Evolutionary conservation across 2,888 invertebrate genomes (phyloP), one percentile per base, ranked within the genome.

Genomic region (Sepiola atlantica): DNA sequence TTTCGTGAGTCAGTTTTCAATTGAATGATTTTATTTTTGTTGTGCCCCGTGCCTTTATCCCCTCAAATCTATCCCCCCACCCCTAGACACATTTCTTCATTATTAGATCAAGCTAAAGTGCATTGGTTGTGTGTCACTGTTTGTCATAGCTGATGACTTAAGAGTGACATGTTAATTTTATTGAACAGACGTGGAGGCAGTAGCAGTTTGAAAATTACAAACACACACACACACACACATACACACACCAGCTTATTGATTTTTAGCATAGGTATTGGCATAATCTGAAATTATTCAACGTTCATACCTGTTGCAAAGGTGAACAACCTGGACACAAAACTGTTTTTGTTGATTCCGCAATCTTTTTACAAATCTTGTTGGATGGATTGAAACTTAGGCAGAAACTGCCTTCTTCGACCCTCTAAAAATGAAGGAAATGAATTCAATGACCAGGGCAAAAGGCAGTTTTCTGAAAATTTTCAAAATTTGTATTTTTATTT

Each of bases 71-170:
- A n/a, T n/a, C 14, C 16, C 16, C 77, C 77, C 28, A 28, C 8
- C 77, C n/a, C 18, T 2, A 12, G n/a, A n/a, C 61, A 61, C 4
- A n/a, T 21, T 77, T 77, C 77, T 77, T 77, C 32, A 16, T 77
- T n/a, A 77, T 77, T 77, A 77, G n/a, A 77, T 77, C 77, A 77
- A 77, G n/a, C 77, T n/a, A 77, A 77, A 77, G 77, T 77, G 77
- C n/a, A 77, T 77, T 77, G 77, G n/a, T 77, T 77, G n/a, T 77
- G 28, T 77, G 77, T 77, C 77, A 77, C 77, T 77, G 77, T 77
- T 77, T 77, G 77, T 77, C 77, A 77, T 77, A 77, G n/a, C 14
- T 77, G 77, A 77, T 77, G 77, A 32, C n/a, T 77, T 77, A 12
- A 18, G 77, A 77, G 77, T 77, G 77, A 77, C 77, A 77, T 77